A percentile compares a stretch with the other conserved stretches of the same genome.
Evolutionary conservation across 2,888 invertebrate species (phyloP).

Genomic region (Habroteleia sp.): DNA sequence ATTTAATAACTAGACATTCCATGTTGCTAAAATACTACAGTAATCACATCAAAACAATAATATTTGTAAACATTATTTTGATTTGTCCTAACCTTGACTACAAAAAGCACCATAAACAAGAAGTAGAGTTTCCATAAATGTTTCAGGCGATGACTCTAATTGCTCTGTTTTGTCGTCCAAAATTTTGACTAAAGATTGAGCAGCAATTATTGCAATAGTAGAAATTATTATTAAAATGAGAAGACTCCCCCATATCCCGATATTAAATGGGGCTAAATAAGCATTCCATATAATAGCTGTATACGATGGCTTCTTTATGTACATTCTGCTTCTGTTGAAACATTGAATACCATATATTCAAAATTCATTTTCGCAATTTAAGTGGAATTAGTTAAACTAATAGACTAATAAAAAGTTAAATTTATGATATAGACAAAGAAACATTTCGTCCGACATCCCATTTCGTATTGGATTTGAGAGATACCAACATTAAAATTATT

Average conservation of each 20-base stretch:
- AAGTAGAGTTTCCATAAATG: conserved; percentile 70
- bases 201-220: conserved; percentile 67
- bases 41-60: no score
- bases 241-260: conserved; percentile 73
- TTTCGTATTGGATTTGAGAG: no score
- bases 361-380: no score
- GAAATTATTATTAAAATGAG: conserved; percentile 69
- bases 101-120: conserved; percentile 75
- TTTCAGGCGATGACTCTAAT: conserved; percentile 13
- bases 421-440: no score
- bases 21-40: no score
- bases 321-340: conserved; percentile 72
- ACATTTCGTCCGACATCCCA: no score
- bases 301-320: conserved; percentile 73
- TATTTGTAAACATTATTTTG: no score
- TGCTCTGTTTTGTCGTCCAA: conserved; percentile 6
- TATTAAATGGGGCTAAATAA: conserved; percentile 74
- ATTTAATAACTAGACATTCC: no score
- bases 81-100: conserved; percentile 72
- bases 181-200: conserved; percentile 55
- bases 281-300: conserved; percentile 75
- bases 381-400: no score
- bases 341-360: no score
- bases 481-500: no score
- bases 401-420: no score